A percentile compares a stretch with the other conserved stretches of the same genome.
Evolutionary conservation across 2,113 vertebrate genomes (phyloP).

Genomic region (Aviceda subcristata): DNA sequence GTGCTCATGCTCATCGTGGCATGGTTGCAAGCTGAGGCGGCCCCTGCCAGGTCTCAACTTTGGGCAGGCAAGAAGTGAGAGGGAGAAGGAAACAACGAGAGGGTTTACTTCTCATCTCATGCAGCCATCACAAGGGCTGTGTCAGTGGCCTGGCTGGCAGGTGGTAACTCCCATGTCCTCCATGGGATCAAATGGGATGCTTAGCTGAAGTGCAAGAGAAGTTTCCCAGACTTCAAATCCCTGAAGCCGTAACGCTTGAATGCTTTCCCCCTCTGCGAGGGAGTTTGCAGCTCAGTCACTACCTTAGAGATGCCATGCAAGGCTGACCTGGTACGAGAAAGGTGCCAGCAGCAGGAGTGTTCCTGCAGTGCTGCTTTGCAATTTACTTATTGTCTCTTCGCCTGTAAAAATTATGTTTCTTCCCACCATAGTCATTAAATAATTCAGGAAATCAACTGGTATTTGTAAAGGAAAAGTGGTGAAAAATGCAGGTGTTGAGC

Average conservation of each 20-base stretch:
- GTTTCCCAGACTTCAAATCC: not conserved
- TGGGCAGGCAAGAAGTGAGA: not conserved
- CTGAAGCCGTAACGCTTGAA: rapidly evolving
- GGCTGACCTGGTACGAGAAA: not conserved
- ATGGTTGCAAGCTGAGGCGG: not conserved
- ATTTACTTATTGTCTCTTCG: not conserved
- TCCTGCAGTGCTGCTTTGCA: not conserved
- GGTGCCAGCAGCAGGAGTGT: not conserved
- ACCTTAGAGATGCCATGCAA: rapidly evolving
- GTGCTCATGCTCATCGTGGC: rapidly evolving
- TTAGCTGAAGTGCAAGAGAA: not conserved
- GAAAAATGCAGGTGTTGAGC: not conserved
- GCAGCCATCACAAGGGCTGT: not conserved
- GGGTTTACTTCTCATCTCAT: not conserved
- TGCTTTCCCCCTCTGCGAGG: not conserved
- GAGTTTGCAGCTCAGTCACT: not conserved
- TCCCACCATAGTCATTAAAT: not conserved
- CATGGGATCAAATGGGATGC: rapidly evolving
- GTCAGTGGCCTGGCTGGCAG: not conserved
- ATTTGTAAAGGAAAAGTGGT: not conserved
- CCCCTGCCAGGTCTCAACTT: not conserved
- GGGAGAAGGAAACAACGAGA: rapidly evolving
- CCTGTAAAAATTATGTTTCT: not conserved
- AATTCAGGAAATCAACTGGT: not conserved
- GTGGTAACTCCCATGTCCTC: rapidly evolving